Evolutionary conservation across 2,797 vertebrate genomes (phyloP), one percentile per base, ranked within the genome.

Genomic region (Premnoplex brunnescens): DNA sequence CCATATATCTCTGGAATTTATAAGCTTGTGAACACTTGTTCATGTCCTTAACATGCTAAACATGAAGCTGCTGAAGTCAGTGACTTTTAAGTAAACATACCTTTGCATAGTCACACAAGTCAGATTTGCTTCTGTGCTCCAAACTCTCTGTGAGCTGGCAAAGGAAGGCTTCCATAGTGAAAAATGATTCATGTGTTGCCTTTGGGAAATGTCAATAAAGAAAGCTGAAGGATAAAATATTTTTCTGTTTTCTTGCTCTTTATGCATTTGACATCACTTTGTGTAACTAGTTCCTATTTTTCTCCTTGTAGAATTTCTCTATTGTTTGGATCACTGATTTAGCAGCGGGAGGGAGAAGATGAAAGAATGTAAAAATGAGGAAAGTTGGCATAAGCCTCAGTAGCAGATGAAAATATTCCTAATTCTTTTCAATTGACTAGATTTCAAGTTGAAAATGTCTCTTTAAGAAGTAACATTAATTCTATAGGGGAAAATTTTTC

Each of bases 321-420:
- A 2, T 93, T 95, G 74, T 95, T 96, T 71, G 73, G 56, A 62
- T 88, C 2, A 2, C 69, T 84, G 62, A 81, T 90, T 74, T 82
- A 93, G 71, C 76, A 83, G 58, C 1, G 13, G 44, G n/a, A 30
- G 66, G 32, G 36, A 39, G 60, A 56, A 94, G 59, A 92, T 85
- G 62, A 95, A 91, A 91, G 76, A 66, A 67, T 89, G 56, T 66
- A 79, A 86, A 85, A 94, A 93, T 81, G 55, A 81, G 56, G 41
- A 86, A 83, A 85, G 66, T 54, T 91, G 68, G 67, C 68, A 62
- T 80, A 56, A 85, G 27, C 62, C 55, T 93, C 44, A 76, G 64
- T 89, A 51, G 28, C 66, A 94, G 68, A 80, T 86, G 28, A 85
- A 93, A 83, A 6, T 21, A 54, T 83, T 86, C 67, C 52, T 75